Base-by-base conservation (phyloP, 2,888 invertebrate genomes). In the Xylocampa areola region DNA sequence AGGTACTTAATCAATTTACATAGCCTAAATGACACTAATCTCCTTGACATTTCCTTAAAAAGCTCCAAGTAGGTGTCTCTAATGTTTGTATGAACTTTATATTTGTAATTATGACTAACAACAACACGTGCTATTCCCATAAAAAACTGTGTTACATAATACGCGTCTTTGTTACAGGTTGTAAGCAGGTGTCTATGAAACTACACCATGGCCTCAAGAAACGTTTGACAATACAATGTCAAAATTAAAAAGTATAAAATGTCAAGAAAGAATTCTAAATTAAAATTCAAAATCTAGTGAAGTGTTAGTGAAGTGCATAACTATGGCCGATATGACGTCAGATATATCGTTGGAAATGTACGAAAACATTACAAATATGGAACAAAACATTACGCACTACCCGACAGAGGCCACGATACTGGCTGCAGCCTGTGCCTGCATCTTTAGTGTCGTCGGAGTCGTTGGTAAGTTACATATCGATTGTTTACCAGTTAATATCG, bases 401-500 rank as follows among this genome's bases (percentile, higher is more conserved):
- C 96, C 97, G 14, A 94, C 96, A 71, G 95, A 95, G 68, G 96
- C 97, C 39, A 97, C 97, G 25, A 94, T 97, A 75, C 93, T 96
- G 80, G 98, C 97, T 13, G 97, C 97, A 21, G 94, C 95, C 52
- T 97, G 97, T 85, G 97, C 97, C 29, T 96, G 97, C 76, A 84
- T 97, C 50, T 97, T 98, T 91, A 96, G 96, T 81, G 88, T 96
- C 51, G 94, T 97, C 36, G 98, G 98, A 60, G 95, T 97, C 59
- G 91, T 96, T 58, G 98, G 97, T 97, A 92, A 95, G 95, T 89
- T 51, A 33, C 39, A 59, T 53, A 43, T 50, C 51, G 36, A 57
- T 73, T 78, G 70, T 79, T 78, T 81, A 78, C 51, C 40, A 48
- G 61, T 69, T 72, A 59, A 64, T 71, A 73, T 68, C 21, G 47